Evolutionary conservation across 23 tunicate species (phyloP), one percentile per base, ranked within the genome.

Genomic region (Ciona savignyi): DNA sequence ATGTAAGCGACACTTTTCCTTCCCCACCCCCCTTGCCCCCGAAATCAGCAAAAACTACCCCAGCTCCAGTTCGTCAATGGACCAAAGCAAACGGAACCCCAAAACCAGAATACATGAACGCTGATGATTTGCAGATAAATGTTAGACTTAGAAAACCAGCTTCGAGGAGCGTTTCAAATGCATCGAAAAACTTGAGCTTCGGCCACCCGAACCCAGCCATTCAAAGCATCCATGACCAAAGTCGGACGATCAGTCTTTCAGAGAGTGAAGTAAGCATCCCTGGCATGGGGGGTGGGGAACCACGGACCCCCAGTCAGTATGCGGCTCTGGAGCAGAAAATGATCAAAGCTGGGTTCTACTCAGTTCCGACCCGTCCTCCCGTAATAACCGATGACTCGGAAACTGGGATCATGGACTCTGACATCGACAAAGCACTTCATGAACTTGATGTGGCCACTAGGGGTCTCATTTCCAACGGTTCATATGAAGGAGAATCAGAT

Each of bases 321-420:
- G 83, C 66, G 3, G 51, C 34, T 60, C 30, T 80, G 30, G 97
- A 67, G 27, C 67, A 74, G 78, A 56, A 80, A 28, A 76, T 86
- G 82, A 91, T 91, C 65, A 35, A 71, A 42, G 72, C 72, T 63
- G 97, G 97, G 0, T 88, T 86, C 67, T 91, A 91, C 33, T 75
- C 97, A 4, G 97, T 80, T 2, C 97, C 97, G 3, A 70, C 74
- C n/a, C 74, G 79, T 32, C 97, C 97, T 0, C 70, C 34, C 32
- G 67, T 34, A 29, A 86, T 79, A 11, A 82, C 95, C 1, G 28
- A 67, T 6, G 35, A 48, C 4, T 25, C 30, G 3, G 65, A 72
- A 42, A 26, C 35, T 25, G 4, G 20, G 28, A 64, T 30, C 73
- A 30, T 66, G 6, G 70, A 71, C 42, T 31, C 63, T 21, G 89